Evolutionary conservation across 2,113 vertebrate genomes (phyloP).

Genomic region (Limnothrissa miodon): DNA sequence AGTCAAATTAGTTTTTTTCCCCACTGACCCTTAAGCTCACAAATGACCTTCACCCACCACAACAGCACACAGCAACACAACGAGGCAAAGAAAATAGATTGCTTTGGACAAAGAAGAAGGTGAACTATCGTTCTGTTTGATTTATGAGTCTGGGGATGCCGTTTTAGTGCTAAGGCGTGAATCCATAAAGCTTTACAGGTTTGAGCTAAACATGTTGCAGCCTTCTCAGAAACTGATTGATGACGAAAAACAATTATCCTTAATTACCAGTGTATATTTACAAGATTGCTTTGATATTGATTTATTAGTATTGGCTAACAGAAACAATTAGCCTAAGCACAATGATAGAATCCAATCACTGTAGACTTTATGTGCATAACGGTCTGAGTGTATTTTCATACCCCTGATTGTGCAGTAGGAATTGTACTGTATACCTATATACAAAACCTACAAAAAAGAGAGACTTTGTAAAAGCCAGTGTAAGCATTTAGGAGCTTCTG

Average conservation of each 20-base stretch:
- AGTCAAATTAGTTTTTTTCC: not conserved
- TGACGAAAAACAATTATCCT: not conserved
- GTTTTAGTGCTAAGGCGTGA: not conserved
- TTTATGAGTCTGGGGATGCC: not conserved
- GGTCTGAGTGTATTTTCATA: no score
- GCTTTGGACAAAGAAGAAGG: constrained; percentile 4
- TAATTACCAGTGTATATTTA: not conserved
- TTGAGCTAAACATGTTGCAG: not conserved
- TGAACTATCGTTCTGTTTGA: not conserved
- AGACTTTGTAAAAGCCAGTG: not conserved
- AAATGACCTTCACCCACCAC: not conserved
- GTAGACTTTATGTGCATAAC: no score
- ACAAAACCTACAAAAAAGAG: no score
- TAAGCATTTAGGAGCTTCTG: not conserved
- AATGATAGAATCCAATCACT: not conserved
- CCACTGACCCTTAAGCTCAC: not conserved
- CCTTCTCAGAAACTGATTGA: not conserved
- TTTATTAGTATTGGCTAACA: not conserved
- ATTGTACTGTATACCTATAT: no score
- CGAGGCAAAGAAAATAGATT: not conserved
- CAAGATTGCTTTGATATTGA: not conserved
- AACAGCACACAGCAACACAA: not conserved
- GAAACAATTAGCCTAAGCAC: not conserved
- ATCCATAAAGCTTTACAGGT: not conserved
- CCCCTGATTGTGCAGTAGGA: no score